These are phyloP conservation scores for Agapornis canus DNA, from an alignment of 2,797 vertebrate genomes.

Conservation along the genomic window DNA sequence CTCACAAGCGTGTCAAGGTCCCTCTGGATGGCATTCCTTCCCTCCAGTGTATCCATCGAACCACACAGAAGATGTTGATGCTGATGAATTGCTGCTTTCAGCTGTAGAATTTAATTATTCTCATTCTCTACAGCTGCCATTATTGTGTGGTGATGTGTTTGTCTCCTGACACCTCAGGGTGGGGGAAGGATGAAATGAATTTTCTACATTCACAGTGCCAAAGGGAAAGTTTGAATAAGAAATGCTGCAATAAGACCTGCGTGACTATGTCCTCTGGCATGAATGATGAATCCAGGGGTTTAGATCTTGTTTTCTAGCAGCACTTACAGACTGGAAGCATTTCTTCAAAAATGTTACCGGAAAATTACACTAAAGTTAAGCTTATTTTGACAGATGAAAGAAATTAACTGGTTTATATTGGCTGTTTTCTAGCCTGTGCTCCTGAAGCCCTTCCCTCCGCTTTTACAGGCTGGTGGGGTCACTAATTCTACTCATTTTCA, in stretches of 20 bases:
- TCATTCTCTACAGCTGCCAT: neutral
- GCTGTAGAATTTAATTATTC: slow-evolving; percentile 55
- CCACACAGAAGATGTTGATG: neutral
- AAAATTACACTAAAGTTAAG: neutral
- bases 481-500: slow-evolving; percentile 17
- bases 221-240: slow-evolving; percentile 25
- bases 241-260: neutral
- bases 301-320: neutral
- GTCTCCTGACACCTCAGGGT: neutral
- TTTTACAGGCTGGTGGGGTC: neutral
- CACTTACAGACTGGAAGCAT: neutral
- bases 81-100: slow-evolving; percentile 56
- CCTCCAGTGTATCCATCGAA: too few relatives aligned
- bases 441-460: neutral
- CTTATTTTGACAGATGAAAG: neutral
- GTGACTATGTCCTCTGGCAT: neutral
- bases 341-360: neutral
- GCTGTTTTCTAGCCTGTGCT: neutral
- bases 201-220: neutral
- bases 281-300: neutral
- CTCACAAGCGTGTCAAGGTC: too few relatives aligned
- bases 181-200: neutral
- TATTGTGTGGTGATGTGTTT: slow-evolving; percentile 44
- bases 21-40: too few relatives aligned
- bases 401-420: neutral